These are phyloP conservation scores for Cephus runcator DNA, from an alignment of 2,888 invertebrate species.

Conservation along the genomic window DNA sequence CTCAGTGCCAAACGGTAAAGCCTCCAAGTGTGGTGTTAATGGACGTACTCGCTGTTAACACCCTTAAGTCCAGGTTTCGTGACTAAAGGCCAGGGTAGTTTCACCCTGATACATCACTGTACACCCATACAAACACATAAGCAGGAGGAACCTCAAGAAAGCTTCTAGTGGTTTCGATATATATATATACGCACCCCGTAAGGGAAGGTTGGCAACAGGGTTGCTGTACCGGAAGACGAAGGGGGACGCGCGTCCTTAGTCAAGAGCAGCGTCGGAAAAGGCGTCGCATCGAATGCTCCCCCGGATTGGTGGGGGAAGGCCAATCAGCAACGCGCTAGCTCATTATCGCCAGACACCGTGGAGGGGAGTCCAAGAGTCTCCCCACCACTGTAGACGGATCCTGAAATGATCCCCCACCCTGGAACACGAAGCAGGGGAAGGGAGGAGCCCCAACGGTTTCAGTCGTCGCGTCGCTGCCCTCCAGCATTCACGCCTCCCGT, in stretches of 20 bases:
- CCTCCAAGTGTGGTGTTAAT: conserved; percentile 59
- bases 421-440: conserved; percentile 47
- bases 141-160: background rate
- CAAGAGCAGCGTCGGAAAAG: conserved; percentile 65
- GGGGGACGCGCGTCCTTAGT: conserved; percentile 16
- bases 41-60: conserved; percentile 66
- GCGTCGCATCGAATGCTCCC: conserved; percentile 65
- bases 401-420: conserved; percentile 27
- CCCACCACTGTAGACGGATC: conserved; percentile 43
- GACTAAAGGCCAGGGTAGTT: background rate
- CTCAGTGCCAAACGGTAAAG: background rate
- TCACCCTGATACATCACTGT: background rate
- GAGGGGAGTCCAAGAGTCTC: conserved; percentile 48
- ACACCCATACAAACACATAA: background rate
- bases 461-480: conserved; percentile 63
- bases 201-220: conserved; percentile 23
- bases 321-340: conserved; percentile 63
- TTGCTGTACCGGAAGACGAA: conserved; percentile 13
- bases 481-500: conserved; percentile 65
- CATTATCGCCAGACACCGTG: conserved; percentile 61
- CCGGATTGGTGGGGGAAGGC: conserved; percentile 65
- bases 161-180: conserved; percentile 28
- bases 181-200: background rate
- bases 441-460: conserved; percentile 59
- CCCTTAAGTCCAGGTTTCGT: conserved; percentile 40